Base-by-base conservation (phyloP, 2,888 invertebrate genomes). In the Aradus depressus region DNA sequence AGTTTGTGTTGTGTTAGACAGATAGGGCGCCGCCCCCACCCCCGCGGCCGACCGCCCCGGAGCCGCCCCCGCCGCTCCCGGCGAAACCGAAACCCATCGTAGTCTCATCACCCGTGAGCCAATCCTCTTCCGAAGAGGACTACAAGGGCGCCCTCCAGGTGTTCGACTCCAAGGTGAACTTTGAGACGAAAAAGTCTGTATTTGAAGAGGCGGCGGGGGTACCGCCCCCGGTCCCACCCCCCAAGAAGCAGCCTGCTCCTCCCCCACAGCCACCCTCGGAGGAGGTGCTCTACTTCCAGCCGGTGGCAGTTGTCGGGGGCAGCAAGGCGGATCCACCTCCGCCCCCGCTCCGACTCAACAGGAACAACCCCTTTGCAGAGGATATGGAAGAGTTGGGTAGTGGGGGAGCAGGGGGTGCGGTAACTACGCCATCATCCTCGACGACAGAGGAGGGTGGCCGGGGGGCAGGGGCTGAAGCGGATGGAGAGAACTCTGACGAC, bases 21-120 rank as follows among this genome's bases (percentile, higher is more conserved):
- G 57, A 57, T 25, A 51, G 57, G 52, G 57, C 53, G 39, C 54
- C 53, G 43, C 44, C 48, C 52, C 44, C 57, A 55, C 50, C 58
- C 52, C 44, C 58, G 53, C 42, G 55, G 57, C 51, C 55, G 35
- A 43, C 53, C 54, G 52, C 56, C 41, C 45, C 60, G 49, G 44
- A 54, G 37, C 61, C 58, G 51, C 61, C 62, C 38, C 63, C 63
- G 35, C 62, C 62, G 47, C 60, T 62, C 55, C 63, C 63, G 50
- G 61, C 60, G 56, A 63, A 63, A 50, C 63, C 63, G 32, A 53
- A 55, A 39, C 55, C 55, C 12, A 51, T 48, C 38, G 62, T 62
- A 51, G 61, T 62, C 51, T 60, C 62, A 47, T 62, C 62, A 23
- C 63, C 62, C 53, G 62, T 61, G 59, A 63, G 61, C 60, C 62